Evolutionary conservation across 2,888 invertebrate genomes (phyloP).

Genomic region (Halocaridina rubra): DNA sequence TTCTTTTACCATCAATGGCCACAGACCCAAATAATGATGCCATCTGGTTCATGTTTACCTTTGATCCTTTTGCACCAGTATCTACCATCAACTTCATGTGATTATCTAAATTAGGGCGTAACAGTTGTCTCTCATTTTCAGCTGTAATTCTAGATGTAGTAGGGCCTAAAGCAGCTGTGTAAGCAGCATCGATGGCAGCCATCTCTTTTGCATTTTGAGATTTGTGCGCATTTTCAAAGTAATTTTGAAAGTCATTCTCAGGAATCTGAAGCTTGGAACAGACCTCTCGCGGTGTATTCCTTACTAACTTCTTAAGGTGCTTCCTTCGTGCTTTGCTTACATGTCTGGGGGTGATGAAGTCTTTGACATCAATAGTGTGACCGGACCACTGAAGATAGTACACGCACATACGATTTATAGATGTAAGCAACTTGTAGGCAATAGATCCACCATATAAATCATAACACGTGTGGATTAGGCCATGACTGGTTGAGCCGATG

Average conservation of each 20-base stretch:
- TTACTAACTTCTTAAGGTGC: conserved; percentile 76
- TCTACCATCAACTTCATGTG: conserved; percentile 98
- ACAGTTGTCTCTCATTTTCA: conserved; percentile 74
- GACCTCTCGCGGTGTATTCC: conserved; percentile 62
- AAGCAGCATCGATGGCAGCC: conserved; percentile 61
- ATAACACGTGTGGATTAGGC: conserved; percentile 93
- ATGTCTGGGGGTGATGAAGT: conserved; percentile 83
- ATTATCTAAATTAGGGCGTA: conserved; percentile 90
- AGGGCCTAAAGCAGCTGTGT: conserved; percentile 54
- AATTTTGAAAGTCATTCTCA: conserved; percentile 26
- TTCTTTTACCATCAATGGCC: conserved; percentile 96
- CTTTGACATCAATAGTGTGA: conserved; percentile 94
- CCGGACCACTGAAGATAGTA: conserved; percentile 89
- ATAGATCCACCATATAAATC: conserved; percentile 93
- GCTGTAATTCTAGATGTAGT: conserved; percentile 53
- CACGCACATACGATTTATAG: conserved; percentile 93
- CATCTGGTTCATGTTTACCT: conserved; percentile 94
- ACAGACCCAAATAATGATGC: conserved; percentile 98
- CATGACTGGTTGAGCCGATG: conserved; percentile 94
- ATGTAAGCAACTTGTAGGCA: conserved; percentile 84
- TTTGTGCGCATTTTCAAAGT: conserved; percentile 48
- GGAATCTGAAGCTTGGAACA: conserved; percentile 32
- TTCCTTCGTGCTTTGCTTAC: conserved; percentile 81
- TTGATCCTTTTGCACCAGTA: conserved; percentile 98
- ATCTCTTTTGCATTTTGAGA: conserved; percentile 47